Base-by-base conservation (phyloP, 2,888 invertebrate species). In the Noctua pronuba region DNA sequence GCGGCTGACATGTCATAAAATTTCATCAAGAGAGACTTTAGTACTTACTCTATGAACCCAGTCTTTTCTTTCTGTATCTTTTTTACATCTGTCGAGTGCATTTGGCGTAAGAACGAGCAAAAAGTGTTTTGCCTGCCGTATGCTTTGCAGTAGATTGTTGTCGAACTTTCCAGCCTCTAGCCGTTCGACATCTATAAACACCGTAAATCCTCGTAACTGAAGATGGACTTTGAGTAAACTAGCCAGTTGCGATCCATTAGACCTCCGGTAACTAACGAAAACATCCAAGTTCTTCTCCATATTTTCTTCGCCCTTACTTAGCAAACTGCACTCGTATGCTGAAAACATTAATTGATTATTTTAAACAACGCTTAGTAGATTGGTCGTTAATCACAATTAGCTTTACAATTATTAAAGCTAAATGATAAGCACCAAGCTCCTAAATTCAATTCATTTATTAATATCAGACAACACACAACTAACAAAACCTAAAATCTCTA, bases 91-190 rank as follows among this genome's bases (percentile, higher is more conserved):
- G 91, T 99, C 99, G 88, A 99, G 97, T 38, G 99, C 99, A 90
- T 98, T 98, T 10, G 99, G 99, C 70, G 99, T 99, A 80, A 99
- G 97, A 72, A 99, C 99, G 83, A 99, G 97, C 86, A 99, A 97
- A 96, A 99, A 99, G 95, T 99, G 99, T 95, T 99, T 99, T 31
- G 99, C 99, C 92, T 99, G 99, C 89, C 98, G 98, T 94, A 99
- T 99, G 95, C 99, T 99, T 95, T 99, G 99, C 85, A 99, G 97
- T 70, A 99, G 97, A 93, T 99, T 99, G 93, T 99, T 99, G 95
- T 99, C 99, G 95, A 99, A 99, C 96, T 99, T 99, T 64, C 99
- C 99, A 44, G 99, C 99, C 95, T 99, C 99, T 82, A 99, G 96
- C 89, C 99, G 97, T 94, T 99, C 99, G 77, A 99, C 99, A 92